These are phyloP conservation scores for Cavia porcellus DNA, from an alignment of 2,113 vertebrate species.

Conservation along the genomic window DNA sequence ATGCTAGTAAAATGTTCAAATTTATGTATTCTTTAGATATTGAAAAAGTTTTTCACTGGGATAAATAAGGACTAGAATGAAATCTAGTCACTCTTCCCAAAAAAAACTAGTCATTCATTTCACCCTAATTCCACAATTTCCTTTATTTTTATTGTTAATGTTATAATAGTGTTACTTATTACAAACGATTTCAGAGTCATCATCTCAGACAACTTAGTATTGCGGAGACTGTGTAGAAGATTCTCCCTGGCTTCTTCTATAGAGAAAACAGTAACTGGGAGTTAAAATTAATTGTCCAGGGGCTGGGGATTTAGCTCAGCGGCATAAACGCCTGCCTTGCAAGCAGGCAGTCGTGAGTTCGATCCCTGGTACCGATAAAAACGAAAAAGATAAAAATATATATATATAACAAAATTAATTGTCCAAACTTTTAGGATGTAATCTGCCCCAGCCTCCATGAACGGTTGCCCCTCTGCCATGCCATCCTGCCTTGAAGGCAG, in stretches of 20 bases:
- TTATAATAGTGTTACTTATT: neutral
- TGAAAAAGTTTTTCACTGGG: neutral
- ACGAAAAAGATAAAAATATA: too few species aligned
- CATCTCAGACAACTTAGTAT: neutral
- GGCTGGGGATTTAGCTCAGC: too few species aligned
- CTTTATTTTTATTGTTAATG: slow-evolving; percentile 31
- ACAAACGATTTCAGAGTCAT: slow-evolving; percentile 44
- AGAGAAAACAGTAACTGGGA: slow-evolving; percentile 51
- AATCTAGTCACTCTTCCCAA: slow-evolving; percentile 24
- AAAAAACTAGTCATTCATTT: slow-evolving; percentile 5
- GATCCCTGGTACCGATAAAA: too few species aligned
- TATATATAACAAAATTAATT: neutral
- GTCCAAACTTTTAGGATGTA: slow-evolving; percentile 25
- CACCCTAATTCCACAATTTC: slow-evolving; percentile 54
- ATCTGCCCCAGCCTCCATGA: too few species aligned
- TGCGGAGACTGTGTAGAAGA: slow-evolving; percentile 14
- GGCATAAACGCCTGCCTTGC: too few species aligned
- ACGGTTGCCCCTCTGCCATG: too few species aligned
- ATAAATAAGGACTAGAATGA: slow-evolving; percentile 44
- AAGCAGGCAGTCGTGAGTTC: too few species aligned
- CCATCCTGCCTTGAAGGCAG: too few species aligned
- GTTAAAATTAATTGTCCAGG: neutral
- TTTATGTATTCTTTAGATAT: slow-evolving; percentile 8
- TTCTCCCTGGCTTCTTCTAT: slow-evolving; percentile 38
- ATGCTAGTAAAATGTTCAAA: slow-evolving; percentile 49